Evolutionary conservation across 2,797 vertebrate genomes (phyloP).

Genomic region (Enteromius trimaculatus): DNA sequence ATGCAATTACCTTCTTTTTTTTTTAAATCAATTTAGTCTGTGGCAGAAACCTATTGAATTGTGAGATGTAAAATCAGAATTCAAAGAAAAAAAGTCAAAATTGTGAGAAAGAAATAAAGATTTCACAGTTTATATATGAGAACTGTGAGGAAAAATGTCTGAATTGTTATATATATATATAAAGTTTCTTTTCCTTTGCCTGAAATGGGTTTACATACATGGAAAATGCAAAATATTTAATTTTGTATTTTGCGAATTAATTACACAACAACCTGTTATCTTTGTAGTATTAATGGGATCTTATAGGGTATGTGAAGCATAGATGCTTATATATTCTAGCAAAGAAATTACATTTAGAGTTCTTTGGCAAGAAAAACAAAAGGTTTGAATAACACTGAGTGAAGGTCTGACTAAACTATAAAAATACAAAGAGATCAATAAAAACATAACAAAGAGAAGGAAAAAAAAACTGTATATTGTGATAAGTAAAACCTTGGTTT

Average conservation of each 20-base stretch:
- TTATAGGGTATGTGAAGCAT: no score
- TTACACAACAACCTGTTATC: background rate
- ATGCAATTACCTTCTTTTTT: background rate
- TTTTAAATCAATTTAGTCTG: background rate
- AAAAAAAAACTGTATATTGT: background rate
- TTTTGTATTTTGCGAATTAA: no score
- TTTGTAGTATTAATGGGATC: background rate
- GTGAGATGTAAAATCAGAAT: background rate
- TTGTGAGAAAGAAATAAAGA: background rate
- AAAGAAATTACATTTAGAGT: constrained; percentile 4
- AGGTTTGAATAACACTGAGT: background rate
- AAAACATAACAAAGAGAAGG: background rate
- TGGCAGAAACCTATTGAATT: background rate
- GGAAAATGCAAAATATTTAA: no score
- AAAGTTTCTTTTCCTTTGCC: no score
- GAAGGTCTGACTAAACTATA: background rate
- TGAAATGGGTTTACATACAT: background rate
- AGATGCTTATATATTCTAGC: background rate
- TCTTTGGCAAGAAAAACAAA: background rate
- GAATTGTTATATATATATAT: background rate
- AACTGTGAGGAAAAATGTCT: background rate
- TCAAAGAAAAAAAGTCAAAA: background rate
- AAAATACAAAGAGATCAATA: background rate
- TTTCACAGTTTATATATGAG: background rate
- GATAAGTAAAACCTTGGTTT: background rate